Base-by-base conservation (phyloP, 2,888 invertebrate genomes). In the Sialis fuliginosa region DNA sequence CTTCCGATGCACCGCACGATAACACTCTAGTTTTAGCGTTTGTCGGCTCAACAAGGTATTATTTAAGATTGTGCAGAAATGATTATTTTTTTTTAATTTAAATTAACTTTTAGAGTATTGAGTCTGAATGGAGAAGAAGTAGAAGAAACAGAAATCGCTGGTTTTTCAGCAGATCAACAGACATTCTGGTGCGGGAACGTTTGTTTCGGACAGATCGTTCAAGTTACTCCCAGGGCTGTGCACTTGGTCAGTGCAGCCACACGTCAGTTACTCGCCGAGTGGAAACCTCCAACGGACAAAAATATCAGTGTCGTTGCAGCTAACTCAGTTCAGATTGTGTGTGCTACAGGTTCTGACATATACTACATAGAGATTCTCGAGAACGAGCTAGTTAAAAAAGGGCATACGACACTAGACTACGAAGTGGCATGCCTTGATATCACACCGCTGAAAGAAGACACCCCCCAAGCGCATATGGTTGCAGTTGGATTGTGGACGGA, bases 401-500 rank as follows among this genome's bases (percentile, higher is more conserved):
- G 74, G 65, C 74, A 77, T 53, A 78, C 78, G 39, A 78, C 79
- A 31, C 74, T 96, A 68, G 87, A 91, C 31, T 85, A 92, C 58
- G 97, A 98, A 67, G 87, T 97, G 40, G 95, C 98, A 5, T 98
- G 97, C 64, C 65, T 98, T 46, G 96, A 97, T 67, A 77, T 97
- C 44, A 89, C 90, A 3, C 88, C 92, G 2, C 60, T 86, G 12
- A 75, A 75, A 44, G 72, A 73, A 40, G 72, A 72, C 1, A 70
- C 72, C 5, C 71, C 63, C 1, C 74, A 73, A 47, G 79, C 81
- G 0, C 76, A 81, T 45, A 69, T 92, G 49, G 82, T 89, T 35
- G 92, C 92, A 10, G 89, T 96, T 7, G 96, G 96, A 0, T 69
- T 97, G 42, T 98, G 98, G 98, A 95, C 91, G 1, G 95, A 97